These are phyloP conservation scores for Microtus richardsoni DNA, from an alignment of 2,113 vertebrate species.

Conservation along the genomic window DNA sequence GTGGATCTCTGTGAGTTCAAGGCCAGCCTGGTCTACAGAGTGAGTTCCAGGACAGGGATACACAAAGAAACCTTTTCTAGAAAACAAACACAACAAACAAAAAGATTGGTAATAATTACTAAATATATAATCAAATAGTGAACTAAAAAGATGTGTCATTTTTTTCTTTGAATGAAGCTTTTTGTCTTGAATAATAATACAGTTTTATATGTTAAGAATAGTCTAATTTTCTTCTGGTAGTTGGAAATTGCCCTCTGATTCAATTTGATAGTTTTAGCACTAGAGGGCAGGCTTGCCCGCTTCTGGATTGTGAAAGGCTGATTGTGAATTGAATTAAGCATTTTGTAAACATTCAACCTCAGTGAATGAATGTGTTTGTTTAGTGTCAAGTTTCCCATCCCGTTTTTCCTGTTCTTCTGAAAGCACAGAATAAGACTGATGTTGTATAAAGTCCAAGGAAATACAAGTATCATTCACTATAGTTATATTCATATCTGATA, in stretches of 20 bases:
- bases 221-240: neutral
- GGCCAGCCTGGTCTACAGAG: neutral
- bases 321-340: neutral
- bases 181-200: constrained; percentile 18
- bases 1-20: neutral
- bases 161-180: neutral
- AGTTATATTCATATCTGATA: neutral
- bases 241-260: constrained; percentile 22
- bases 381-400: neutral
- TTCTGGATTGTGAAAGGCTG: neutral
- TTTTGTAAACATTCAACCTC: neutral
- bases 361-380: neutral
- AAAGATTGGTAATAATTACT: neutral
- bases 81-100: neutral
- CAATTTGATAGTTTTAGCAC: constrained; percentile 42
- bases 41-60: neutral
- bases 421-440: neutral
- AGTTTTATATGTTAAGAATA: constrained; percentile 7
- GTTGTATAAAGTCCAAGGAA: neutral
- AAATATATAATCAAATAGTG: constrained; percentile 9
- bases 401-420: neutral
- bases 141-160: neutral
- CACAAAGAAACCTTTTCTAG: neutral
- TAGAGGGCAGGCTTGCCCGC: constrained; percentile 77
- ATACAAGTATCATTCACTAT: neutral